Conservation (phyloP, 1,140 invertebrate genomes). For the Lepeophtheirus salmonis region DNA sequence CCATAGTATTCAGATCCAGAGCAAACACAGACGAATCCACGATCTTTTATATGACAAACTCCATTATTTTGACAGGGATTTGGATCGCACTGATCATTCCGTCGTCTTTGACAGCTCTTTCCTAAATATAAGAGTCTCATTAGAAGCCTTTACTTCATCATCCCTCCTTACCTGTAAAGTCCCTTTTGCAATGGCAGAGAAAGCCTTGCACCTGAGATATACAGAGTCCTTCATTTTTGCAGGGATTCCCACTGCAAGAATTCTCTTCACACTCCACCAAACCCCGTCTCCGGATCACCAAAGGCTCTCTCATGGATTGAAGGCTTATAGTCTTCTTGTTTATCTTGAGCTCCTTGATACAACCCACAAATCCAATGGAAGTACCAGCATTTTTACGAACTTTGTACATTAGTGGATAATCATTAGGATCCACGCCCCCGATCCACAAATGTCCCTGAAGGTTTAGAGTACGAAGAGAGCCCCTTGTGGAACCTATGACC, state of each 20-base stretch:
- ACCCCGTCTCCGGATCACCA: constrained; percentile 19
- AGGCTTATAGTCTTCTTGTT: constrained; percentile 38
- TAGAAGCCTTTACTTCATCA: neutral
- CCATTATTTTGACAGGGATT: constrained; percentile 14
- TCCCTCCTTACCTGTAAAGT: constrained; percentile 2
- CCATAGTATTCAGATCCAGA: neutral
- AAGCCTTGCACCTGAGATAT: neutral
- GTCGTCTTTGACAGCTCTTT: neutral
- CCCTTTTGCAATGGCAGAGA: neutral
- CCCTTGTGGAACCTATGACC: constrained; percentile 53
- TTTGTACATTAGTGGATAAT: constrained; percentile 22
- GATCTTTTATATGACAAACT: neutral
- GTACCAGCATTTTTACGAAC: constrained; percentile 47
- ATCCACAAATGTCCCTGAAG: constrained; percentile 59
- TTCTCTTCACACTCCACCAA: constrained; percentile 37
- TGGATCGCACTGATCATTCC: constrained; percentile 9
- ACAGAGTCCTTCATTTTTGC: constrained; percentile 59
- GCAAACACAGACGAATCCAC: neutral
- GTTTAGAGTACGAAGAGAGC: constrained; percentile 58
- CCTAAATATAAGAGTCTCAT: neutral
- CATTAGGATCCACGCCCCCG: constrained; percentile 44
- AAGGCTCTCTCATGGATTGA: constrained; percentile 20
- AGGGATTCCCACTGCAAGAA: constrained; percentile 53
- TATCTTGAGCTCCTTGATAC: constrained; percentile 54
- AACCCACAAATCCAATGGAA: constrained; percentile 56